These are phyloP conservation scores for Clunio marinus DNA, from an alignment of 2,888 invertebrate genomes.

Conservation along the genomic window DNA sequence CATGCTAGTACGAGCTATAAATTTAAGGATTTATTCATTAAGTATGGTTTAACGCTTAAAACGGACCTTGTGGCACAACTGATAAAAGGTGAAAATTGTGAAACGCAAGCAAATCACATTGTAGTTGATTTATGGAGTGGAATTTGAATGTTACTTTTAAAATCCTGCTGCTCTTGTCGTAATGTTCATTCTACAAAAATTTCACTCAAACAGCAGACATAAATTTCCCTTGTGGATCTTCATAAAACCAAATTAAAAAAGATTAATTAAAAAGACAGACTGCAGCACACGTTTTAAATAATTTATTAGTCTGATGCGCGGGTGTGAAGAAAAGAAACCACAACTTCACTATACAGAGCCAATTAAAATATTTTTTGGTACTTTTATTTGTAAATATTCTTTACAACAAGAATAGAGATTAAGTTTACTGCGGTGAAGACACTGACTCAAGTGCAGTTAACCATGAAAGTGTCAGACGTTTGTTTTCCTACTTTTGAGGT, in stretches of 20 bases:
- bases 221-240: constrained; percentile 33
- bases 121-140: constrained; percentile 27
- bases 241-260: constrained; percentile 36
- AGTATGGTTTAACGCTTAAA: neutral
- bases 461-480: no score
- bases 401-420: no score
- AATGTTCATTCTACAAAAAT: neutral
- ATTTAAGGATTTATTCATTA: constrained; percentile 29
- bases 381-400: neutral
- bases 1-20: constrained; percentile 22
- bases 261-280: constrained; percentile 19
- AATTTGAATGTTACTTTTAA: neutral
- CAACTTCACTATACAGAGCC: constrained; percentile 6
- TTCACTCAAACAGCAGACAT: neutral
- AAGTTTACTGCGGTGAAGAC: no score
- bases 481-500: no score
- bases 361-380: constrained; percentile 13
- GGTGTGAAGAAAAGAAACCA: neutral
- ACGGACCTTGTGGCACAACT: constrained; percentile 21
- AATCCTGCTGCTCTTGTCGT: neutral
- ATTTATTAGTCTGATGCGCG: constrained; percentile 34
- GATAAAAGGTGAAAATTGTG: constrained; percentile 31
- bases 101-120: neutral
- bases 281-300: constrained; percentile 34
- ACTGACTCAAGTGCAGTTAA: no score